Percentiles rank a stretch among this genome's conserved stretches.
These are phyloP conservation scores for Malthinus flaveolus DNA, from an alignment of 2,888 invertebrate species.

Conservation along the genomic window DNA sequence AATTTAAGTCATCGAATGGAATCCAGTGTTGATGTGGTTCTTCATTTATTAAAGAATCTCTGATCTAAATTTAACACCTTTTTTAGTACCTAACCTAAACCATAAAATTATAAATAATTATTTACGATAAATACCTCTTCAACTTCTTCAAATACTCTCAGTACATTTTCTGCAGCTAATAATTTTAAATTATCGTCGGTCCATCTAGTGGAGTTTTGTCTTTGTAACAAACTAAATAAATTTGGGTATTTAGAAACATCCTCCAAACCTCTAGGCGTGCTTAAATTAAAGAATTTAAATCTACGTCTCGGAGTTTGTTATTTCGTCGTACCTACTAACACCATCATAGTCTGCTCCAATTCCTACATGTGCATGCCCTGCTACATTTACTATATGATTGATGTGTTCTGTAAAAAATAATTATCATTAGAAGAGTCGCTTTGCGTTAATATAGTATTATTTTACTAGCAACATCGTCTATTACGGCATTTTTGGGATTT, in stretches of 20 bases:
- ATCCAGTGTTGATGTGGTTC: constrained; percentile 32
- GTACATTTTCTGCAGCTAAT: constrained; percentile 56
- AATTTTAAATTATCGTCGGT: constrained; percentile 53
- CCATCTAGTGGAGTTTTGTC: constrained; percentile 46
- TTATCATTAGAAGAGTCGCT: not conserved
- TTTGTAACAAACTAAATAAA: constrained; percentile 56
- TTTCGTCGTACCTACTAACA: constrained; percentile 6
- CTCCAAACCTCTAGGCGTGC: constrained; percentile 68
- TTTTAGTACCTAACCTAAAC: no score
- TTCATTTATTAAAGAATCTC: constrained; percentile 23
- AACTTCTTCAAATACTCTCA: constrained; percentile 53
- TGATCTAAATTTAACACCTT: constrained; percentile 15
- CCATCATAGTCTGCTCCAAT: constrained; percentile 56
- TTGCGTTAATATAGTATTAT: not conserved
- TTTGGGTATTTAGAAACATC: constrained; percentile 72
- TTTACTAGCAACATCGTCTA: constrained; percentile 69
- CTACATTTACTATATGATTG: constrained; percentile 55
- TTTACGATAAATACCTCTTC: constrained; percentile 39
- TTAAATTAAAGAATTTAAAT: constrained; percentile 41
- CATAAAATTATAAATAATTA: not conserved
- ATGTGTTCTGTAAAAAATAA: constrained; percentile 12
- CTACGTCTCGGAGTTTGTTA: not conserved
- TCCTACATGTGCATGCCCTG: constrained; percentile 57
- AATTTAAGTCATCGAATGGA: constrained; percentile 25
- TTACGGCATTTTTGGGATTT: constrained; percentile 53